Evolutionary conservation across 2,888 invertebrate genomes (phyloP).

Genomic region (Cataglyphis altisquamis): DNA sequence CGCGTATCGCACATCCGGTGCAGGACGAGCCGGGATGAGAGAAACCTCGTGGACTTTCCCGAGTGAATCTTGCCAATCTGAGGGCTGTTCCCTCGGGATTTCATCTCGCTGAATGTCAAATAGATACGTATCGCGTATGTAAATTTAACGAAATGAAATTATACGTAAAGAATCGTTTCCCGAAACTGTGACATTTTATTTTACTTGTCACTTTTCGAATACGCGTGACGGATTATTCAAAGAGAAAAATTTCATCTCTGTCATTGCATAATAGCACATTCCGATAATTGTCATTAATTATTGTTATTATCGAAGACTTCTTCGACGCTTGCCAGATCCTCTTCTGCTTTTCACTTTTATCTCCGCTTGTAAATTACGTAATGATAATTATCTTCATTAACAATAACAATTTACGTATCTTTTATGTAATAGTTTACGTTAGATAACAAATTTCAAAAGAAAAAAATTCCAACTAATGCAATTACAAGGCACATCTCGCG

Average conservation of each 20-base stretch:
- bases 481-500: background rate
- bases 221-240: background rate
- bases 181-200: background rate
- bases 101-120: background rate
- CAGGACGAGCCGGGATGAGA: too few relatives aligned
- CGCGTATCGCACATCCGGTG: background rate
- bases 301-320: background rate
- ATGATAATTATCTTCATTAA: slow-evolving; percentile 2
- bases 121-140: background rate
- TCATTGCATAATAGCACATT: background rate
- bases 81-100: background rate
- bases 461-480: background rate
- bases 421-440: background rate
- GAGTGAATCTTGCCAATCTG: background rate
- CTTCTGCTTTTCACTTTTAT: background rate
- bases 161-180: background rate
- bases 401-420: background rate
- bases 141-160: background rate
- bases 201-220: background rate
- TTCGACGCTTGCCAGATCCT: background rate
- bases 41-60: background rate
- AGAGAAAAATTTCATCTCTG: background rate
- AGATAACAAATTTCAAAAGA: background rate
- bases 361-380: background rate
- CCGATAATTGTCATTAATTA: slow-evolving; percentile 13